Evolutionary conservation across 2,888 invertebrate species (phyloP).

Genomic region (Sinohyriopsis cumingii): DNA sequence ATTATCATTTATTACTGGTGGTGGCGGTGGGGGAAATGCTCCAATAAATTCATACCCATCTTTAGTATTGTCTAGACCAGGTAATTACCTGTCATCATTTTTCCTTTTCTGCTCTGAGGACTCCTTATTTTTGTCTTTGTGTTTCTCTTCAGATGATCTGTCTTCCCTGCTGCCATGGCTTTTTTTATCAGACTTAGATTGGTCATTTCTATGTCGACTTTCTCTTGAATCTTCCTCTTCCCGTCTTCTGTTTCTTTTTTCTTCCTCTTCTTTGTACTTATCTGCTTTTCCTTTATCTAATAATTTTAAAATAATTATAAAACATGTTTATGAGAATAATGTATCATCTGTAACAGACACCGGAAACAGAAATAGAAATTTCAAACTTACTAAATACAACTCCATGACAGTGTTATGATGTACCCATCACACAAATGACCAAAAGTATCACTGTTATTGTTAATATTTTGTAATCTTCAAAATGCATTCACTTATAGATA

Average conservation of each 20-base stretch:
- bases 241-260: slow-evolving; percentile 21
- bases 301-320: no score
- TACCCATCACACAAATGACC: neutral
- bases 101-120: slow-evolving; percentile 24
- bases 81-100: slow-evolving; percentile 18
- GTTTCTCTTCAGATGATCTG: slow-evolving; percentile 16
- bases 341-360: neutral
- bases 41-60: no score
- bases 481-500: no score
- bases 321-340: neutral
- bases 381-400: neutral
- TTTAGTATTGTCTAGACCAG: no score
- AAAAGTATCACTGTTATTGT: neutral
- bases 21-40: no score
- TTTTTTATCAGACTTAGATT: slow-evolving; percentile 9
- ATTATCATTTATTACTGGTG: no score
- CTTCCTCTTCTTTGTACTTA: slow-evolving; percentile 45
- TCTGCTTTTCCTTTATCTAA: slow-evolving; percentile 55
- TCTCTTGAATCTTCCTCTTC: slow-evolving; percentile 6
- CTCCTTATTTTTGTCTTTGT: slow-evolving; percentile 21
- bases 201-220: slow-evolving; percentile 10
- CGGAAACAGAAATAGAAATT: neutral
- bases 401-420: neutral
- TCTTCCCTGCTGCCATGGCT: slow-evolving; percentile 2
- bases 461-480: no score